Evolutionary conservation across 2,113 vertebrate species (phyloP).

Genomic region (Chiloscyllium plagiosum): DNA sequence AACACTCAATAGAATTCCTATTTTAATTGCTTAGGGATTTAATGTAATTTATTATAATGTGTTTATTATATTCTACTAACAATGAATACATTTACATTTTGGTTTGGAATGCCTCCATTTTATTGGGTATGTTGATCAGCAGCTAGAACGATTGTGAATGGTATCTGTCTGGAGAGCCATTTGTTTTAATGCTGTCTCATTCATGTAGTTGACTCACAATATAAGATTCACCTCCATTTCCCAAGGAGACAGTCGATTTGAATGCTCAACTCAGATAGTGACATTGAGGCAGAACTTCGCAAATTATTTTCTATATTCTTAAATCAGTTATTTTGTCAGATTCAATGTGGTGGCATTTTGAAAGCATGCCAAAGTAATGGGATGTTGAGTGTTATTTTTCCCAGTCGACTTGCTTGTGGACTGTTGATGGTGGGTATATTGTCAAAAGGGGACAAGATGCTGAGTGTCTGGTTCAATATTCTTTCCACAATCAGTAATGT

Average conservation of each 20-base stretch:
- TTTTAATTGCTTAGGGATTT: neutral
- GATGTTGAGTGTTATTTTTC: neutral
- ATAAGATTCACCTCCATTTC: neutral
- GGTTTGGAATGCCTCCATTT: neutral
- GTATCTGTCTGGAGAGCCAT: neutral
- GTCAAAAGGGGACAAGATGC: neutral
- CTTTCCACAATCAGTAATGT: neutral
- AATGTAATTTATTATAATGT: neutral
- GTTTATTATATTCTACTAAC: neutral
- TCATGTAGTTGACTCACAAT: neutral
- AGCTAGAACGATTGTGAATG: neutral
- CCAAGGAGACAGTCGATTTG: neutral
- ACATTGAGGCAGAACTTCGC: neutral
- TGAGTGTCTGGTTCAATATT: neutral
- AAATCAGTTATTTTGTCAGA: too few relatives aligned
- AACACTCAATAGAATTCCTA: neutral
- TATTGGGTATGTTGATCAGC: neutral
- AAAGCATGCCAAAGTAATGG: too few relatives aligned
- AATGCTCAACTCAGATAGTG: neutral
- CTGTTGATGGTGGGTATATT: neutral
- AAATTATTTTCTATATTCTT: neutral
- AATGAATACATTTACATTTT: neutral
- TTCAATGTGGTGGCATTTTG: too few relatives aligned
- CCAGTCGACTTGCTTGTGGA: neutral
- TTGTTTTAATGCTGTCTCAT: neutral